Evolutionary conservation across 2,888 invertebrate genomes (phyloP).

Genomic region (Acanthopleura granulata): DNA sequence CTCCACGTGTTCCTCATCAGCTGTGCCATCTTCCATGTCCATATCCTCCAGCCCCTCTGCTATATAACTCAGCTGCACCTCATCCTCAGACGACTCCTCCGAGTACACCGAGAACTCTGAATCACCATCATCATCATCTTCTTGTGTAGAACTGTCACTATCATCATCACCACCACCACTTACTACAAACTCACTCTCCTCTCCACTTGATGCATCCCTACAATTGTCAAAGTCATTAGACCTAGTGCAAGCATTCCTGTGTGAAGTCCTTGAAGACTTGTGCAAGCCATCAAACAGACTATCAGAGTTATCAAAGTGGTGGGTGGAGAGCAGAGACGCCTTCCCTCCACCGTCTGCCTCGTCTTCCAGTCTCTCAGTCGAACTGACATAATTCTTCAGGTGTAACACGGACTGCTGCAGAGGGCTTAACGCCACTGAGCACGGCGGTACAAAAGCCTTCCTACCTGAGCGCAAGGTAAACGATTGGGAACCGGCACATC

Average conservation of each 20-base stretch:
- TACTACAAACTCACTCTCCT: too few relatives aligned
- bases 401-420: constrained; percentile 6
- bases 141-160: neutral
- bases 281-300: neutral
- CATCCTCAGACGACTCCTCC: neutral
- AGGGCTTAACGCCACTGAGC: neutral
- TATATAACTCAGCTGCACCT: neutral
- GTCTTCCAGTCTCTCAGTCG: neutral
- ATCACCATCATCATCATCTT: neutral
- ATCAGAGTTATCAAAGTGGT: neutral
- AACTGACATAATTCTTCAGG: neutral
- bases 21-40: neutral
- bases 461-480: neutral
- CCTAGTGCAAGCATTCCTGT: too few relatives aligned
- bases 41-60: neutral
- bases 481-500: neutral
- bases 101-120: neutral
- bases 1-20: neutral
- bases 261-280: too few relatives aligned
- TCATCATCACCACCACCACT: neutral
- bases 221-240: too few relatives aligned
- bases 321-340: neutral
- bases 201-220: too few relatives aligned
- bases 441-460: neutral
- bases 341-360: neutral